phyloP scores from a whole-genome alignment of 2,888 invertebrate species.

The Drosophila quinaria region DNA sequence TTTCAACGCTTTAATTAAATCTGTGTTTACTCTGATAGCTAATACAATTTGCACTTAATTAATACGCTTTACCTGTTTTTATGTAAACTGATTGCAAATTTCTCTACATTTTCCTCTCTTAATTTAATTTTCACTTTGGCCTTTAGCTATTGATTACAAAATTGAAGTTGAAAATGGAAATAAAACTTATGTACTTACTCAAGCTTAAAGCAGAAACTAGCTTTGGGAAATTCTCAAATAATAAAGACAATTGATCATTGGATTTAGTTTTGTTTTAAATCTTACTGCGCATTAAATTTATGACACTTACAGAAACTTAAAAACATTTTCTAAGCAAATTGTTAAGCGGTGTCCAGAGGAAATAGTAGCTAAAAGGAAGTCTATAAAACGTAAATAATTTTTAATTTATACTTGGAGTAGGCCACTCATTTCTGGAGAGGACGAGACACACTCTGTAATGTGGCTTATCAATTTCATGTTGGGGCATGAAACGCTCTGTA shows the following conservation, averaged over 20 bases:
- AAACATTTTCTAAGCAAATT: not conserved
- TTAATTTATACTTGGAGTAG: slow-evolving; percentile 1
- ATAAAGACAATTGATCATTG: slow-evolving; percentile 12
- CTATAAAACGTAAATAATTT: slow-evolving; percentile 5
- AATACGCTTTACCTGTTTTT: slow-evolving; percentile 30
- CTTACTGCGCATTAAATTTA: slow-evolving; percentile 43
- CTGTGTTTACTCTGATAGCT: slow-evolving; percentile 30
- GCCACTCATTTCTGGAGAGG: not conserved
- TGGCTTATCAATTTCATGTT: slow-evolving; percentile 36
- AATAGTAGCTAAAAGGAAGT: slow-evolving; percentile 19
- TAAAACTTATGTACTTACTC: not conserved
- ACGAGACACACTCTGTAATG: slow-evolving; percentile 2
- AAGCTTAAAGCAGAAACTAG: slow-evolving; percentile 3
- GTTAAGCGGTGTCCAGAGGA: slow-evolving; percentile 15
- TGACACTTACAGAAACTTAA: slow-evolving; percentile 20
- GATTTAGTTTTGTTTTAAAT: slow-evolving; percentile 19
- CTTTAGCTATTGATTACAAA: slow-evolving; percentile 20
- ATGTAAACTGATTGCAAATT: slow-evolving; percentile 41
- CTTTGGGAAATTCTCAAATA: slow-evolving; percentile 4
- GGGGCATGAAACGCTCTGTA: slow-evolving; percentile 9
- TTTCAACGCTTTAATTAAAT: slow-evolving; percentile 19
- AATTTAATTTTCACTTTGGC: not conserved
- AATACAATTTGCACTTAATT: slow-evolving; percentile 51
- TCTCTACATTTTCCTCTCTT: slow-evolving; percentile 5
- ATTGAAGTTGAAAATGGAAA: not conserved